Evolutionary conservation across 2,797 vertebrate species (phyloP), one percentile per base, ranked within the genome.

Genomic region (Sternotherus odoratus): DNA sequence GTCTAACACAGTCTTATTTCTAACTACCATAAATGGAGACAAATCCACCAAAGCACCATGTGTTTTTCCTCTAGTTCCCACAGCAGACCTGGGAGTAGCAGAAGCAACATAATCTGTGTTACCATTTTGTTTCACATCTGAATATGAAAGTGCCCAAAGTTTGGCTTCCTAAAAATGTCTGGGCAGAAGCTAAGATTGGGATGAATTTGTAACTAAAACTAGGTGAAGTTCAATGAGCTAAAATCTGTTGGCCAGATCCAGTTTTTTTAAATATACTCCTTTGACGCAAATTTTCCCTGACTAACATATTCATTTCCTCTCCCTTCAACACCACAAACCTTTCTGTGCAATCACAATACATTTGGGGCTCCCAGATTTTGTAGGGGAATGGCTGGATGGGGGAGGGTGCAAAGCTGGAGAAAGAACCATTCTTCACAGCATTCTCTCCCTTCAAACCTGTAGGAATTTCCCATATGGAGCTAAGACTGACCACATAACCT

Each of bases 101-200:
- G 1, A 2, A 57, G 4, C 2, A 23, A 57, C 24, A 53, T 66
- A 77, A 63, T 0, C 3, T 17, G 46, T 6, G 1, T 0, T 28
- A 8, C 36, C 19, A 26, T 1, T 69, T n/a, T 8, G 3, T 53
- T 83, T 84, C 2, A 17, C 16, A 72, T 36, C 33, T 72, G 39
- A 82, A 4, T 26, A n/a, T 3, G 3, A 54, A 54, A 79, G 2
- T 53, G 5, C 3, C 4, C 0, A 1, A 49, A 46, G 48, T 6
- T 36, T 72, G 12, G 48, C 33, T 63, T 30, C 30, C 28, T 69
- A 4, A 74, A 53, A 66, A 89, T 36, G 4, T 83, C 63, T 8
- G 2, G 3, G 1, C 1, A 88, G 1, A 33, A 1, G 1, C 16
- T 43, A 54, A 88, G 1, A 46, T 11, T 39, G 16, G 1, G 1